Evolutionary conservation across 64 coral and sea anemone species (phyloP), one percentile per base, ranked within the genome.

Genomic region (Acropora tenuis): DNA sequence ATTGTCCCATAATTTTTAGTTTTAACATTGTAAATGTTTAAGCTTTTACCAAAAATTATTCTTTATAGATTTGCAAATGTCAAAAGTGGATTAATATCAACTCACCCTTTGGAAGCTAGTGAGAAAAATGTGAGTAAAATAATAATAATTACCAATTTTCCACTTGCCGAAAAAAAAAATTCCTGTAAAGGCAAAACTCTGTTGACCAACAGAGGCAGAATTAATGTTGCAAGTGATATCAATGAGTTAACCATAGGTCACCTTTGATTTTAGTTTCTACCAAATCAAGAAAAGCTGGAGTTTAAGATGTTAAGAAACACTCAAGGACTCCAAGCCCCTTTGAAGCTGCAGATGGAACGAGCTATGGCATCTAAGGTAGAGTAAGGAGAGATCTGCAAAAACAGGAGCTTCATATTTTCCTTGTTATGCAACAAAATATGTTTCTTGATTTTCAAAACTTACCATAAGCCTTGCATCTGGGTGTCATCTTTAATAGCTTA

Each of bases 301-400:
- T 93, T 99, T 72, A 84, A 83, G 45, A 99, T 99, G 97, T 88
- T 99, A 20, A 65, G 97, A 55, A 99, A 94, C 69, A 96, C 89
- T 11, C 97, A 99, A 93, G 97, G 97, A 17, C 88, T 99, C 1
- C 97, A 99, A 75, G 97, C 97, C 75, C 94, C 97, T 17, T 18
- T 96, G 6, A 99, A 94, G 63, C 84, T 99, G 48, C 94, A 96
- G 74, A 91, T 99, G 94, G 97, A 99, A 87, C 76, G 94, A 43
- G 81, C 92, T 76, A 68, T 93, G 45, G 86, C 94, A 47, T 95
- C 94, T 15, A 95, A 96, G 92, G 97, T 99, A 79, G 41, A 30
- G 30, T 67, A 11, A 77, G 74, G 0, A 15, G 1, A 30, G 30
- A 30, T 12, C 18, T 86, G 48, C 47, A 19, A 40, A 63, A 15